phyloP scores from a whole-genome alignment of 2,888 invertebrate genomes.

The Lissonota sp. region DNA sequence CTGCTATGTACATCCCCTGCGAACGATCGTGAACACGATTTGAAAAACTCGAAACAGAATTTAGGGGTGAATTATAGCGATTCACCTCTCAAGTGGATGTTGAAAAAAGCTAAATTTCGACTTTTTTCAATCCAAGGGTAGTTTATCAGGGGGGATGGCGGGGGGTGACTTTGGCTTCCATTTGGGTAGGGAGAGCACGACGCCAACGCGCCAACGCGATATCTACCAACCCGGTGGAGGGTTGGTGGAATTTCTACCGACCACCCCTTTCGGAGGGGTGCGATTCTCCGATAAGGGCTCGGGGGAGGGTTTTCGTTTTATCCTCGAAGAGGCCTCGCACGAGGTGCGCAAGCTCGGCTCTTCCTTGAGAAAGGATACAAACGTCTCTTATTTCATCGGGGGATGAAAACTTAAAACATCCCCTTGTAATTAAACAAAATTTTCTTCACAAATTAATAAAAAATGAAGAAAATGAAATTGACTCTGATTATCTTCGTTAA shows the following conservation, averaged over 20 bases:
- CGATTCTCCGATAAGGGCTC: slow-evolving; percentile 32
- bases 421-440: no score
- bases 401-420: background rate
- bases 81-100: background rate
- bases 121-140: background rate
- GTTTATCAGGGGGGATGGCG: background rate
- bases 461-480: background rate
- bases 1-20: background rate
- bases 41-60: background rate
- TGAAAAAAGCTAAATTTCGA: background rate
- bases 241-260: background rate
- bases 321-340: slow-evolving; percentile 24
- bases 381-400: background rate
- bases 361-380: slow-evolving; percentile 11
- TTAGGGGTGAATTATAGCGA: background rate
- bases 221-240: slow-evolving; percentile 26
- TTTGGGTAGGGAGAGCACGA: background rate
- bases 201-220: slow-evolving; percentile 10
- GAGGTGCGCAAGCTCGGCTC: slow-evolving; percentile 48
- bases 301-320: slow-evolving; percentile 44
- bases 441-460: background rate
- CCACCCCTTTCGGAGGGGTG: slow-evolving; percentile 19
- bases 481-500: background rate
- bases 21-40: background rate
- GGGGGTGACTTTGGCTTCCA: background rate